Conservation (phyloP, 2,888 invertebrate genomes). For the Toxonevra muliebris region DNA sequence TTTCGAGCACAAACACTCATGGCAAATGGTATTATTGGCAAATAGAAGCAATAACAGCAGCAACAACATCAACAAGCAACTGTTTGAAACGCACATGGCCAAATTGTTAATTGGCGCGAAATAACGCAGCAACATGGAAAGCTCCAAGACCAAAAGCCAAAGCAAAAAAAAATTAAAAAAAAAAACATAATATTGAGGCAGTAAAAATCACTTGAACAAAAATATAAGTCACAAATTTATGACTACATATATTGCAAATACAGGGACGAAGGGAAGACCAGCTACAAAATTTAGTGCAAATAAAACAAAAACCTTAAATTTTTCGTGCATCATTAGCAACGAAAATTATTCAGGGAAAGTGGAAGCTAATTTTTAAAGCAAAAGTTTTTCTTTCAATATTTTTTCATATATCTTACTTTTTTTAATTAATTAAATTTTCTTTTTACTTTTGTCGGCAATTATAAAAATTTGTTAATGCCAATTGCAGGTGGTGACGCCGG, state of each 20-base stretch:
- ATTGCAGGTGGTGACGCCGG: conserved; percentile 44
- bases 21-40: background rate
- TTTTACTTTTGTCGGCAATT: conserved; percentile 38
- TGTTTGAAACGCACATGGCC: conserved; percentile 18
- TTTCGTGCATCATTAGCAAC: too few relatives aligned
- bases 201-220: background rate
- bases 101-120: conserved; percentile 23
- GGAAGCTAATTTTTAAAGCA: background rate
- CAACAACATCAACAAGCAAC: conserved; percentile 23
- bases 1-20: too few relatives aligned
- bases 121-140: background rate
- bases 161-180: conserved; percentile 3
- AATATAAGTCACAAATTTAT: background rate
- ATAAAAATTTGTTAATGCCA: conserved; percentile 43
- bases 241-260: too few relatives aligned
- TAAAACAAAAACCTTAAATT: too few relatives aligned
- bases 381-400: too few relatives aligned
- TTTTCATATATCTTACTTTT: conserved; percentile 30
- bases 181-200: conserved; percentile 18
- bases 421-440: conserved; percentile 44
- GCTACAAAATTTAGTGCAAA: too few relatives aligned
- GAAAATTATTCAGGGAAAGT: too few relatives aligned
- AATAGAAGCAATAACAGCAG: conserved; percentile 22
- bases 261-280: too few relatives aligned
- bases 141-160: too few relatives aligned